phyloP scores from a whole-genome alignment of 2,888 invertebrate species.

The Volucella inflata region DNA sequence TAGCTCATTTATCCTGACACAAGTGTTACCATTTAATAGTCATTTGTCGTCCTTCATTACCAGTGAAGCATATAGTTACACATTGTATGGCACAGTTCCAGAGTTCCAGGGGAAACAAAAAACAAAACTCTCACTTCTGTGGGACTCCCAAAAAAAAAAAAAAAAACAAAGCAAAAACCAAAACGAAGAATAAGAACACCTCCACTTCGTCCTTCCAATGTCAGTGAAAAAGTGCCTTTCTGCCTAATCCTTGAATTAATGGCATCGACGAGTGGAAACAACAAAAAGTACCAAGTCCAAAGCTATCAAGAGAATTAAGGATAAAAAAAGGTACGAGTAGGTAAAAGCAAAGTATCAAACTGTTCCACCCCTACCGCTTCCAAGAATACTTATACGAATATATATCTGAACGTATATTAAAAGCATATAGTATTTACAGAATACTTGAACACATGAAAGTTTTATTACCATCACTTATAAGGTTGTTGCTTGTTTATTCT shows the following conservation, averaged over 20 bases:
- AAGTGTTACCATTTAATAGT: conserved; percentile 71
- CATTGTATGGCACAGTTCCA: neutral
- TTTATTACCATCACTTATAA: conserved; percentile 69
- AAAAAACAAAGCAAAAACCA: too few relatives aligned
- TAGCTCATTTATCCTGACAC: conserved; percentile 68
- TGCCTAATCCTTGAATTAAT: conserved; percentile 71
- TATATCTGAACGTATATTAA: conserved; percentile 11
- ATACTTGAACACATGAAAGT: conserved; percentile 69
- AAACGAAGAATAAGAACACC: conserved; percentile 29
- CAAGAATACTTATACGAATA: neutral
- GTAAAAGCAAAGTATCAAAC: conserved; percentile 24
- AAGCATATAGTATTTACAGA: conserved; percentile 59
- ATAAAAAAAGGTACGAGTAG: conserved; percentile 7
- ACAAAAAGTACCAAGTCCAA: conserved; percentile 49
- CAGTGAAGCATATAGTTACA: conserved; percentile 46
- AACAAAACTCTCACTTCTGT: neutral
- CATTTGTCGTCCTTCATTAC: conserved; percentile 72
- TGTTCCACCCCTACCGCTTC: conserved; percentile 31
- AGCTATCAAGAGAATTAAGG: conserved; percentile 36
- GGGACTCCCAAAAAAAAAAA: conserved; percentile 13
- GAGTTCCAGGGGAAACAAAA: conserved; percentile 8
- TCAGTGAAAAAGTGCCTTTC: conserved; percentile 68
- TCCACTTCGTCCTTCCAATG: conserved; percentile 49
- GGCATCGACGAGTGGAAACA: conserved; percentile 68
- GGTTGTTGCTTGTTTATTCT: conserved; percentile 55